Evolutionary conservation across 1,140 invertebrate species (phyloP).

Genomic region (Sitophilus oryzae): DNA sequence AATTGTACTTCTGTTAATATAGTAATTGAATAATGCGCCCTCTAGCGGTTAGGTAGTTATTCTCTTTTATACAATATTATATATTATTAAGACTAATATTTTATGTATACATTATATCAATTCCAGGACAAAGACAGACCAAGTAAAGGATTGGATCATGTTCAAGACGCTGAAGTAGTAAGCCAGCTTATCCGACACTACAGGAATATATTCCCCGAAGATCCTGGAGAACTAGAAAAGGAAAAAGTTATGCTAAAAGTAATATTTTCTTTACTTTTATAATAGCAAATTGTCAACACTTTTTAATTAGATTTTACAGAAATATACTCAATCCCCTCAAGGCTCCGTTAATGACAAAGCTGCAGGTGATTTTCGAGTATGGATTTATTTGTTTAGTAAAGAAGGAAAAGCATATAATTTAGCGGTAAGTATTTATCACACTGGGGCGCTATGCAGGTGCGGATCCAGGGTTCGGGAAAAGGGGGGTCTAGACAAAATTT

Average conservation of each 20-base stretch:
- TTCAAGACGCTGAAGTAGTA: conserved; percentile 31
- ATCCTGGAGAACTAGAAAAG: conserved; percentile 53
- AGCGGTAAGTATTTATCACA: conserved; percentile 48
- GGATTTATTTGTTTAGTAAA: conserved; percentile 60
- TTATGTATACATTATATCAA: background rate
- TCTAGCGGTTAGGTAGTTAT: too few relatives aligned
- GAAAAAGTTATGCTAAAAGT: conserved; percentile 64
- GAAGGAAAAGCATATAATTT: conserved; percentile 56
- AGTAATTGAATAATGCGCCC: too few relatives aligned
- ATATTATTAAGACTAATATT: too few relatives aligned
- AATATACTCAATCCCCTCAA: conserved; percentile 47
- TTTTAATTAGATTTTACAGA: conserved; percentile 49
- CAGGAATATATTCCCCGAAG: conserved; percentile 55
- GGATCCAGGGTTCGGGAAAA: too few relatives aligned
- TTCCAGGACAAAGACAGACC: conserved; percentile 29
- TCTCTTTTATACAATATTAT: too few relatives aligned
- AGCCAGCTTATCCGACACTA: conserved; percentile 45
- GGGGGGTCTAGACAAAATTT: too few relatives aligned
- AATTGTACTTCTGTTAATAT: too few relatives aligned
- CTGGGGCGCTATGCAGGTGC: too few relatives aligned
- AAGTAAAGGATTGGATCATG: conserved; percentile 21
- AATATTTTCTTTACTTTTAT: background rate
- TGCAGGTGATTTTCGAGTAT: conserved; percentile 74
- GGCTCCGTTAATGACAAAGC: conserved; percentile 52
- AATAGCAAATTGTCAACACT: background rate